phyloP scores from a whole-genome alignment of 2,888 invertebrate species.

The Aspidapion aeneum region DNA sequence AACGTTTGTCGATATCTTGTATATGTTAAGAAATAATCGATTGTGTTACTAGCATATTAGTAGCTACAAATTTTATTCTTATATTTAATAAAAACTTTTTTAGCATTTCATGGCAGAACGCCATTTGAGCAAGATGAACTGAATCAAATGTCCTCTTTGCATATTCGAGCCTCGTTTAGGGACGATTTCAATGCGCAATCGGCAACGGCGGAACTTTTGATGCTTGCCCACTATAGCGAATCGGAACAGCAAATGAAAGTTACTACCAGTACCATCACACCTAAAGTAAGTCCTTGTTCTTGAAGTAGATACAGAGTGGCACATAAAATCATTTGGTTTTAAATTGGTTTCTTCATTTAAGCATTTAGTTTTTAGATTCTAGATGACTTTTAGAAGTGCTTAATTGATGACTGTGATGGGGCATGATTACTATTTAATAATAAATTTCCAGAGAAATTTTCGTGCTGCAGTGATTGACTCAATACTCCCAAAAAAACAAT shows the following conservation, averaged over 20 bases:
- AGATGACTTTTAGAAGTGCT: no score
- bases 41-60: neutral
- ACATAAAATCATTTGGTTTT: neutral
- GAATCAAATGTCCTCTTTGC: conserved; percentile 34
- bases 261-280: conserved; percentile 76
- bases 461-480: no score
- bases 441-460: no score
- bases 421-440: no score
- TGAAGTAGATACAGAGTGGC: conserved; percentile 6
- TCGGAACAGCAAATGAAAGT: conserved; percentile 81
- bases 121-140: conserved; percentile 51
- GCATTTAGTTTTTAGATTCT: no score
- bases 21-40: neutral
- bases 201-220: conserved; percentile 64
- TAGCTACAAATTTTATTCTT: neutral
- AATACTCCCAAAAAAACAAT: no score
- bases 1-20: no score
- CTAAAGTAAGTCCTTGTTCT: conserved; percentile 61
- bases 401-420: no score
- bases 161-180: conserved; percentile 62
- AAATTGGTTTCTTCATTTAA: neutral
- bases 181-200: conserved; percentile 63
- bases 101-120: neutral
- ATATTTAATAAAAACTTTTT: neutral
- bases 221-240: conserved; percentile 78